phyloP scores from a whole-genome alignment of 1,140 invertebrate genomes.

The Tetramorium simillimum region DNA sequence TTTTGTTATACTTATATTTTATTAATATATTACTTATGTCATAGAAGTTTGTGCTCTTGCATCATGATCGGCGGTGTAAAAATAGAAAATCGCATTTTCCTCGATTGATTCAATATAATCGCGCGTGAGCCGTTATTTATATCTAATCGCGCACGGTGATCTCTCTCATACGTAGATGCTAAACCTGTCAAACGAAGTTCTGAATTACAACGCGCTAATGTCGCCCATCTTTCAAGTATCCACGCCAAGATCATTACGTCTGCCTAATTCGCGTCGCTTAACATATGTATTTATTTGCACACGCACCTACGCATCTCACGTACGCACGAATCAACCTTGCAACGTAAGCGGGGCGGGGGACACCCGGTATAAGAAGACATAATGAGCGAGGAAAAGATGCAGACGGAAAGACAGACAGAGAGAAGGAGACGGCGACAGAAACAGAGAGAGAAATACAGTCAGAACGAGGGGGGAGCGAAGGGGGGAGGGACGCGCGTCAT shows the following conservation, averaged over 20 bases:
- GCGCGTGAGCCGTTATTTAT: background rate
- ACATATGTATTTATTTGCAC: background rate
- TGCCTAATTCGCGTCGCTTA: background rate
- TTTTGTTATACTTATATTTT: too few relatives aligned
- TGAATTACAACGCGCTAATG: background rate
- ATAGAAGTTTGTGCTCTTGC: background rate
- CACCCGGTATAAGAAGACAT: slow-evolving; percentile 20
- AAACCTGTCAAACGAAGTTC: background rate
- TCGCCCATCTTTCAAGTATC: background rate
- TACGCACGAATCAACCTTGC: background rate
- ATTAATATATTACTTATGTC: too few relatives aligned
- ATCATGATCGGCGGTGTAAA: background rate
- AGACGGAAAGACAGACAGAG: background rate
- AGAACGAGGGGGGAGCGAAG: too few relatives aligned
- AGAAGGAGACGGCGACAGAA: background rate
- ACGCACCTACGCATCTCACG: background rate
- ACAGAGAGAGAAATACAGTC: background rate
- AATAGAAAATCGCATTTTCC: background rate
- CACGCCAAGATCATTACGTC: background rate
- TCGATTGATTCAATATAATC: background rate
- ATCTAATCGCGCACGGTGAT: background rate
- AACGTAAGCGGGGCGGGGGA: background rate
- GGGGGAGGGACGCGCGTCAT: background rate
- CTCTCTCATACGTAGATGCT: background rate
- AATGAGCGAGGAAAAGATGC: background rate